Evolutionary conservation across 2,888 invertebrate species (phyloP).

Genomic region (Drosophila villosipedis): DNA sequence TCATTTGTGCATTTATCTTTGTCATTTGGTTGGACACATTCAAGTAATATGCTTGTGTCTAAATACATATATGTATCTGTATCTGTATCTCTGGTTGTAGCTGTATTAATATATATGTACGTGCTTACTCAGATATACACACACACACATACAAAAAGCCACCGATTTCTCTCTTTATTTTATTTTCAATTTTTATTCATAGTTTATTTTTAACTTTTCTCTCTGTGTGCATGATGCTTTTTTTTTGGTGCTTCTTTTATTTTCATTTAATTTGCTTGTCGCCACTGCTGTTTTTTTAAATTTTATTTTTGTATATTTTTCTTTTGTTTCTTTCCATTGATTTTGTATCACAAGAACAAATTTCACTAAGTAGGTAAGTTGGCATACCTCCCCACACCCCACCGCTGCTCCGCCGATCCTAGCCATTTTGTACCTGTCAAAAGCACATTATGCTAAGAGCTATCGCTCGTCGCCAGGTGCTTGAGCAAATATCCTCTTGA

Average conservation of each 20-base stretch:
- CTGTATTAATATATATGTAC: slow-evolving; percentile 12
- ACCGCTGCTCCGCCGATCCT: not conserved
- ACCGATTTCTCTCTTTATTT: slow-evolving; percentile 66
- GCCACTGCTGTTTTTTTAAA: slow-evolving; percentile 5
- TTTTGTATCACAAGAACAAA: slow-evolving; percentile 29
- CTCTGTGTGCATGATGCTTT: slow-evolving; percentile 53
- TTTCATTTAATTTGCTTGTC: slow-evolving; percentile 48
- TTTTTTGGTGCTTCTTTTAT: slow-evolving; percentile 34
- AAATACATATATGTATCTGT: slow-evolving; percentile 6
- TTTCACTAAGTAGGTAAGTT: slow-evolving; percentile 15
- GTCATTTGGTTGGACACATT: slow-evolving; percentile 48
- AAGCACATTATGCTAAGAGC: slow-evolving; percentile 56
- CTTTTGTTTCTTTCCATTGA: slow-evolving; percentile 10
- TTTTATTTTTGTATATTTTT: slow-evolving; percentile 15
- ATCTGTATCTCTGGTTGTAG: not conserved
- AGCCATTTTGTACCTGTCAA: slow-evolving; percentile 39
- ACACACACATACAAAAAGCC: slow-evolving; percentile 24
- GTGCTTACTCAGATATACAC: slow-evolving; percentile 40
- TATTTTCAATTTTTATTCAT: slow-evolving; percentile 64
- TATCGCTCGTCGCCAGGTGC: slow-evolving; percentile 12
- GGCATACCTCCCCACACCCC: slow-evolving; percentile 1
- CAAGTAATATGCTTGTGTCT: slow-evolving; percentile 23
- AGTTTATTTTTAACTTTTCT: slow-evolving; percentile 83
- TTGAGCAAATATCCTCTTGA: slow-evolving; percentile 19
- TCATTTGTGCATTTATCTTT: slow-evolving; percentile 62